Evolutionary conservation across 2,888 invertebrate species (phyloP).

Genomic region (Metellina segmentata): DNA sequence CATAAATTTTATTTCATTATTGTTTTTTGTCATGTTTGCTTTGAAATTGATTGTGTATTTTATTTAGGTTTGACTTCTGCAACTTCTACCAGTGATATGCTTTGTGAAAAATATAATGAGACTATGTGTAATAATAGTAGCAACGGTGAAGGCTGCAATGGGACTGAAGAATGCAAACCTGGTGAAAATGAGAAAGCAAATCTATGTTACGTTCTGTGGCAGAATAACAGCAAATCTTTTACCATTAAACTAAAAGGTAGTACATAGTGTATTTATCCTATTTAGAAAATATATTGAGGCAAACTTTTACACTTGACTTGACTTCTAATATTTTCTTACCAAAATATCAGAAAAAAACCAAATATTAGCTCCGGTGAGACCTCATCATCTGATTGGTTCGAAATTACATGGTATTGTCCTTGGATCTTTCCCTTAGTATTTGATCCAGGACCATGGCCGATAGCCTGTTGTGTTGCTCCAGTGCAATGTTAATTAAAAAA

Average conservation of each 20-base stretch:
- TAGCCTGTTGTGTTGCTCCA: too few species aligned
- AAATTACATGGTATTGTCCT: too few species aligned
- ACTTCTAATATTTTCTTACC: not conserved
- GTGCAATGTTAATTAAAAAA: too few species aligned
- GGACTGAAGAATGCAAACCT: slow-evolving; percentile 77
- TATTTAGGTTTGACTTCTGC: slow-evolving; percentile 61
- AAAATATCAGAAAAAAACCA: not conserved
- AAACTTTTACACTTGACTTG: too few species aligned
- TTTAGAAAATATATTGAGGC: too few species aligned
- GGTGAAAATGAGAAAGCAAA: slow-evolving; percentile 84
- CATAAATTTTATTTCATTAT: not conserved
- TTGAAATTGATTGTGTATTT: slow-evolving; percentile 2
- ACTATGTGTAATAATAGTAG: slow-evolving; percentile 70
- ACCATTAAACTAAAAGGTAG: slow-evolving; percentile 78
- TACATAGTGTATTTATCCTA: not conserved
- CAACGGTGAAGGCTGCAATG: slow-evolving; percentile 75
- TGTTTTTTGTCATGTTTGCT: not conserved
- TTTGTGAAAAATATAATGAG: slow-evolving; percentile 77
- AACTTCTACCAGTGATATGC: slow-evolving; percentile 63
- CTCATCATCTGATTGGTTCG: too few species aligned
- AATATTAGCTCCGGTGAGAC: too few species aligned
- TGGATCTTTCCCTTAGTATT: too few species aligned
- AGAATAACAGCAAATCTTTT: slow-evolving; percentile 82
- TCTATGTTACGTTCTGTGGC: slow-evolving; percentile 93
- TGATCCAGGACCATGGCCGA: too few species aligned